phyloP scores from a whole-genome alignment of 2,113 vertebrate species.

The Solea solea region DNA sequence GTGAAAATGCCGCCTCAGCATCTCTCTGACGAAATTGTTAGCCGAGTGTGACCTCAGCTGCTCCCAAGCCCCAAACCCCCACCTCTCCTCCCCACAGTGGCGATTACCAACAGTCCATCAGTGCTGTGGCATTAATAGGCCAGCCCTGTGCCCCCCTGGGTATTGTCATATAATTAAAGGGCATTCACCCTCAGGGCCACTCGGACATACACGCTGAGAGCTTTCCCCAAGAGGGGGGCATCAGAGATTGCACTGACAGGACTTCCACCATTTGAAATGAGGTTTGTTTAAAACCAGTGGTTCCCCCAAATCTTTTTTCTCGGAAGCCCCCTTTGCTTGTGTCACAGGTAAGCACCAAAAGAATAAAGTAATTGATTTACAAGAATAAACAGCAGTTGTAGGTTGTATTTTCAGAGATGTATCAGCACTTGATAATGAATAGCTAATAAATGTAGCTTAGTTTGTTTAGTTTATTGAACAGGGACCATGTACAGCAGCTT shows the following conservation, averaged over 20 bases:
- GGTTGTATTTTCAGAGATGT: too few relatives aligned
- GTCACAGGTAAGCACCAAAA: too few relatives aligned
- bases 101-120: slow-evolving; percentile 69
- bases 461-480: too few relatives aligned
- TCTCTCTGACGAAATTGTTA: slow-evolving; percentile 29
- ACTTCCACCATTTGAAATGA: slow-evolving; percentile 15
- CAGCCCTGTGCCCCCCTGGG: slow-evolving; percentile 40
- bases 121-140: slow-evolving; percentile 58
- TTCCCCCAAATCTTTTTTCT: too few relatives aligned
- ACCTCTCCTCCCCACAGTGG: slow-evolving; percentile 35
- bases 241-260: slow-evolving; percentile 5
- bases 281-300: background rate
- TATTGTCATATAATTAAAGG: slow-evolving; percentile 71
- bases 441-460: too few relatives aligned
- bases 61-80: slow-evolving; percentile 28
- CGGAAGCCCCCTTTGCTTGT: too few relatives aligned
- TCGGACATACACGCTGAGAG: slow-evolving; percentile 44
- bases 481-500: too few relatives aligned
- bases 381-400: too few relatives aligned
- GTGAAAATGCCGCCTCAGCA: slow-evolving; percentile 51
- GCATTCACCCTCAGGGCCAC: slow-evolving; percentile 52
- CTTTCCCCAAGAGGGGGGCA: slow-evolving; percentile 23
- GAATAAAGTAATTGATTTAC: too few relatives aligned
- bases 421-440: too few relatives aligned
- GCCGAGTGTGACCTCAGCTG: slow-evolving; percentile 18